Base-by-base conservation (phyloP, 37 sponge, comb jelly and placozoan genomes). In the Theonella swinhoei region DNA sequence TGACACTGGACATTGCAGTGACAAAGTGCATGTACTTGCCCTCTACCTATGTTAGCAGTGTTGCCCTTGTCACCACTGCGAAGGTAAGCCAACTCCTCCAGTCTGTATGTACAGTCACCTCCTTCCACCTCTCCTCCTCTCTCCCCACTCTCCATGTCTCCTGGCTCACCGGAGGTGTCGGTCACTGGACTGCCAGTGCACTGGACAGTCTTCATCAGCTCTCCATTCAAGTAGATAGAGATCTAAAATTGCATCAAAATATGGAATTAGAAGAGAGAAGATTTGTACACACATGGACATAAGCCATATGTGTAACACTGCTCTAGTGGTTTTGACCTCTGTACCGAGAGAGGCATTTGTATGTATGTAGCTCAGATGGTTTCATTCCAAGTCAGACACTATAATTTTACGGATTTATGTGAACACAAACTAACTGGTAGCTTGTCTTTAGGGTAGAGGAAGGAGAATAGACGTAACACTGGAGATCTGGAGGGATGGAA, bases 11-110 rank as follows among this genome's bases (percentile, higher is more conserved):
- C n/a, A n/a, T n/a, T n/a, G n/a, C n/a, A n/a, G n/a, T n/a, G n/a
- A n/a, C n/a, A n/a, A n/a, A n/a, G n/a, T 0, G 43, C 73, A 17
- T 14, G 32, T 34, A 24, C 1, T 70, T 25, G 11, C 8, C 0
- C 28, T 33, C 2, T 54, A 94, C 99, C 99, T 80, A 98, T 96
- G 77, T 98, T 98, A 3, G 95, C 91, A 0, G 97, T 74, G 87
- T 96, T 66, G 65, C 97, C 99, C 77, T 98, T 98, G 76, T 98
- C 99, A 35, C 99, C 99, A 64, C 97, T 96, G 28, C 99, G 78
- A 19, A 96, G 75, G 72, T 78, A 96, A 22, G 99, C 99, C 23
- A 98, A 59, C 40, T 98, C 85, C 42, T 90, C 85, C 66, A 98
- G 87, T 23, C 80, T 81, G 64, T 78, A 83, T 2, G 28, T 31